Evolutionary conservation across 2,113 vertebrate species (phyloP).

Genomic region (Forbesichthys papilliferus): DNA sequence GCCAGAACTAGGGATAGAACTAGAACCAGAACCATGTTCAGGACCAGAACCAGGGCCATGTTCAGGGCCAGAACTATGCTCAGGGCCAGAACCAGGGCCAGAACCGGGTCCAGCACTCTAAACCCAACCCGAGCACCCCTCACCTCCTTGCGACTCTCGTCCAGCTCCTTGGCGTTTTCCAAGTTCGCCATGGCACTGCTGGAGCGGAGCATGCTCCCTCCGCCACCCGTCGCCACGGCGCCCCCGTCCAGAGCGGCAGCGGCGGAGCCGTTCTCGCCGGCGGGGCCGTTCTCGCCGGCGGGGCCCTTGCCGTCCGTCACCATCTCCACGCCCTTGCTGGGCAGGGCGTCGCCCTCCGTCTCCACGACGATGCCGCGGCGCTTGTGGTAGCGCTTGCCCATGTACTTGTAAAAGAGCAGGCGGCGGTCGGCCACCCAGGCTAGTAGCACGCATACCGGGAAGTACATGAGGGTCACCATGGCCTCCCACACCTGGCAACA

Average conservation of each 20-base stretch:
- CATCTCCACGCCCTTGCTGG: constrained; percentile 82
- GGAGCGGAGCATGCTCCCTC: constrained; percentile 59
- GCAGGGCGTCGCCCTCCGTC: constrained; percentile 85
- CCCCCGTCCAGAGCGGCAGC: constrained; percentile 15
- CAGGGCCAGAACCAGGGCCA: too few species aligned
- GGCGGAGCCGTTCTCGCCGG: constrained; percentile 24
- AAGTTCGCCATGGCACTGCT: constrained; percentile 70
- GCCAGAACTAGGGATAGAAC: too few species aligned
- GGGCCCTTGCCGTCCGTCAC: constrained; percentile 81
- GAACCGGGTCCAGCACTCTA: too few species aligned
- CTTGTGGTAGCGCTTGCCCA: constrained; percentile 94
- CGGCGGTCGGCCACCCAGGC: constrained; percentile 95
- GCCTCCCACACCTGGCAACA: constrained; percentile 87
- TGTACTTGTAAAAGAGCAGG: constrained; percentile 96
- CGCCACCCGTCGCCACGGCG: constrained; percentile 18
- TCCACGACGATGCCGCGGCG: constrained; percentile 93
- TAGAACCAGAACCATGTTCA: too few species aligned
- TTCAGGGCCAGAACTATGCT: too few species aligned
- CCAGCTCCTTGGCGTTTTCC: constrained; percentile 86
- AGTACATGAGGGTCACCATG: constrained; percentile 89
- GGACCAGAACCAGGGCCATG: too few species aligned
- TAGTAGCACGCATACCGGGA: constrained; percentile 91
- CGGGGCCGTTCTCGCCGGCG: constrained; percentile 44
- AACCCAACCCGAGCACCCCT: constrained; percentile 8
- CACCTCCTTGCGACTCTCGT: constrained; percentile 90